phyloP scores from a whole-genome alignment of 2,113 vertebrate genomes.

The Pomatorhinus ruficollis region DNA sequence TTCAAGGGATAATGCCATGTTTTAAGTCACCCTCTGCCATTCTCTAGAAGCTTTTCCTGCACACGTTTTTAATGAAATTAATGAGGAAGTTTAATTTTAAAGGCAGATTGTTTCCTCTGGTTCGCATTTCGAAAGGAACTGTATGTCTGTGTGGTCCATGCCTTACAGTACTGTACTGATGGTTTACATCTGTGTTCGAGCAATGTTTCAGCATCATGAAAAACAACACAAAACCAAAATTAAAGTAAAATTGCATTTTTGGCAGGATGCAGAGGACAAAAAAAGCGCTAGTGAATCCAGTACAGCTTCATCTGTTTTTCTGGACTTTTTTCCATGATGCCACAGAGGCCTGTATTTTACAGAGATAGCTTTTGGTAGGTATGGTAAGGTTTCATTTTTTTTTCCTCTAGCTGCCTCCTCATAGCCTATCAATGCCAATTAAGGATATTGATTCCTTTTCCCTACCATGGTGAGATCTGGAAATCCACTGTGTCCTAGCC shows the following conservation, averaged over 20 bases:
- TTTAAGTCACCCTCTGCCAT: background rate
- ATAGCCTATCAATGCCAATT: background rate
- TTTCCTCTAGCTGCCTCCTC: background rate
- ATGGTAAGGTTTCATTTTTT: background rate
- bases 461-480: background rate
- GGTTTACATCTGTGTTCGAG: constrained; percentile 18
- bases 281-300: background rate
- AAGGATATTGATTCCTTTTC: background rate
- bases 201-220: background rate
- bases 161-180: background rate
- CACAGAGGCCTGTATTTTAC: background rate
- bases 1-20: background rate
- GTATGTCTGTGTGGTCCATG: constrained; percentile 49
- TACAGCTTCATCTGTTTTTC: background rate
- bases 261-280: background rate
- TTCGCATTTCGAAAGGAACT: constrained; percentile 16
- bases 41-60: background rate
- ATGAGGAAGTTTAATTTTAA: constrained; percentile 18
- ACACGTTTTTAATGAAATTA: background rate
- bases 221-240: constrained; percentile 47
- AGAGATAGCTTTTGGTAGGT: background rate
- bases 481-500: background rate
- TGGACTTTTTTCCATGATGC: background rate
- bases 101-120: constrained; percentile 4
- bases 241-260: constrained; percentile 39